Evolutionary conservation across 2,888 invertebrate genomes (phyloP), one percentile per base, ranked within the genome.

Genomic region (Piscicola geometra): DNA sequence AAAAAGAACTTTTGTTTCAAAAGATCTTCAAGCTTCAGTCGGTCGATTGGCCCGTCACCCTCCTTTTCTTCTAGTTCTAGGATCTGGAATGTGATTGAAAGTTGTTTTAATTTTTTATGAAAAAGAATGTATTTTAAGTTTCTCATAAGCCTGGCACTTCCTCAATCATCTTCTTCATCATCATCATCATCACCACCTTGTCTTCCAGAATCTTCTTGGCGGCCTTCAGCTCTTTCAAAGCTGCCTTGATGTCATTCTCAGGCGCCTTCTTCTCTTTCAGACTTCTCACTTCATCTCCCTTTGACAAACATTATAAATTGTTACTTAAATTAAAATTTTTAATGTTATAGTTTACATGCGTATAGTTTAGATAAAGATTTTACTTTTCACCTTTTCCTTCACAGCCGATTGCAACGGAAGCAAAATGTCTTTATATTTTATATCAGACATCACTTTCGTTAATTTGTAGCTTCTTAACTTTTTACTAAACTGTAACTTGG

Each of bases 1-100:
- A 91, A 95, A 86, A 98, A 99, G 86, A 99, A 99, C 79, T 97
- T 89, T 80, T 98, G 89, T 84, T 97, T 98, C 56, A 99, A 88
- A 2, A 99, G 88, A 87, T 99, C 98, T 86, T 99, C 98, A 92
- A 99, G 92, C 87, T 93, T 93, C 0, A 92, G 88, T 70, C 97
- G 89, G 85, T 99, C 97, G 85, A 99, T 94, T 32, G 78, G 66
- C 35, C 77, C 77, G 21, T 76, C 78, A 56, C 76, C 80, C 64
- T 75, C 74, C 18, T 52, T 75, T 25, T 77, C 76, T 15, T 76
- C 73, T 66, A 98, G 87, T 73, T 91, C 90, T 41, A 97, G 85
- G 86, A 97, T 95, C 86, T 87, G 78, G 2, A 81, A 76, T n/a
- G n/a, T n/a, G 67, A 77, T 67, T 76, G 50, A 56, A 33, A 33